Evolutionary conservation across 2,888 invertebrate species (phyloP), one percentile per base, ranked within the genome.

Genomic region (Latheticus oryzae): DNA sequence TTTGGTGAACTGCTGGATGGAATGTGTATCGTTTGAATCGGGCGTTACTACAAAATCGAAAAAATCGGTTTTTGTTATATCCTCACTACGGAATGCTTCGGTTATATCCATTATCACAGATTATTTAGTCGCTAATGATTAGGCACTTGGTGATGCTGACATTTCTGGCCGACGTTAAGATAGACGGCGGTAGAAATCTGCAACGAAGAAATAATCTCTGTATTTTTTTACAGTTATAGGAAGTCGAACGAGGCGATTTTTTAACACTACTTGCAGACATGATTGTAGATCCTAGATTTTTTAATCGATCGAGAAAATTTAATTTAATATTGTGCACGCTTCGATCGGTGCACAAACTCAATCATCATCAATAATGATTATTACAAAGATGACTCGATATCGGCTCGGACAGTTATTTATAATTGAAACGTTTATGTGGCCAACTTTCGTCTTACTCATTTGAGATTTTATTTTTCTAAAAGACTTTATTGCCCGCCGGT

Each of bases 1-100:
- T 76, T 86, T 84, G 73, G 85, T 84, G 76, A 85, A 86, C 73
- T 87, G 87, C 26, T 82, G 78, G 53, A 81, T 78, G 33, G 78
- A 77, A 17, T 82, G 82, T 37, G 86, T 84, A 78, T 88, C 87
- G 73, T 85, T 86, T 72, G 89, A 84, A 71, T 89, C 90, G 57
- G 91, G 90, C 35, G 90, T 89, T 47, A 91, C 90, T 61, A 92
- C 92, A 80, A 92, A 91, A 81, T 93, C 92, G 81, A 93, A 93
- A 83, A 92, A 92, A 81, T 92, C 92, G 67, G 91, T 89, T 81
- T 92, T 91, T 71, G 90, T 87, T 79, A 92, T 83, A 82, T 92
- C 91, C 79, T 91, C 90, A 77, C 89, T 85, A 68, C 86, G 84
- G 79, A 87, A 87, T 69, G 87, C 83, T 84, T 91, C 90, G 80